Conservation (phyloP, 2,113 vertebrate species). For the Amblyopsis rosae region DNA sequence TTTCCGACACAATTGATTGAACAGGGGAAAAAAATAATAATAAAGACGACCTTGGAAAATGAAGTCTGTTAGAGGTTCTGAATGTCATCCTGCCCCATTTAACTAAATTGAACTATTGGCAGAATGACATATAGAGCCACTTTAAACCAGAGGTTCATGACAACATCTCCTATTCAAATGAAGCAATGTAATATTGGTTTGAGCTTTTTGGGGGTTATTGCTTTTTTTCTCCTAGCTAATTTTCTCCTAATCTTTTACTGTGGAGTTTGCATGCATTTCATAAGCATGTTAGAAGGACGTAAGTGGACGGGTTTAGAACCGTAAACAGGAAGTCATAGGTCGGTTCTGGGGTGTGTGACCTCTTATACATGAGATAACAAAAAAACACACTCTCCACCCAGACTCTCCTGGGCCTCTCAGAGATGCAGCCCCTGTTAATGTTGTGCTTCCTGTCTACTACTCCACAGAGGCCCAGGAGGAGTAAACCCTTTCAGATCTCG, state of each 20-base stretch:
- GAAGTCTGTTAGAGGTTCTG: too few species aligned
- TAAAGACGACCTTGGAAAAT: too few species aligned
- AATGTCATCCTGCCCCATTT: too few species aligned
- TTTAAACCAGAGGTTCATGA: too few species aligned
- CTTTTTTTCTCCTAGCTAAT: too few species aligned
- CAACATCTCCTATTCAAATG: too few species aligned
- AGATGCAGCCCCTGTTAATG: constrained; percentile 51
- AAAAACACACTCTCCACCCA: constrained; percentile 12
- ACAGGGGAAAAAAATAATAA: too few species aligned
- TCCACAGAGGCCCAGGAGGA: constrained; percentile 28
- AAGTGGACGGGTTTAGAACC: constrained; percentile 13
- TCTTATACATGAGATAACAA: constrained; percentile 41
- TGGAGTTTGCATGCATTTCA: not conserved
- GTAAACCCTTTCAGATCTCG: constrained; percentile 22
- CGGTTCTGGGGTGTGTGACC: constrained; percentile 19
- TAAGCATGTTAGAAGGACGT: not conserved
- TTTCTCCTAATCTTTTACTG: not conserved
- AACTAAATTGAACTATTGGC: too few species aligned
- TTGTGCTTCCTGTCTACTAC: constrained; percentile 60
- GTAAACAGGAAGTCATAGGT: constrained; percentile 58
- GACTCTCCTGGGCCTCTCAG: constrained; percentile 31
- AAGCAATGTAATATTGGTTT: too few species aligned
- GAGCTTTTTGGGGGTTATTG: too few species aligned
- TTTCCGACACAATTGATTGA: too few species aligned
- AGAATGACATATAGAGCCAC: too few species aligned